Base-by-base conservation (phyloP, 2,113 vertebrate genomes). In the Ctenomys sociabilis region DNA sequence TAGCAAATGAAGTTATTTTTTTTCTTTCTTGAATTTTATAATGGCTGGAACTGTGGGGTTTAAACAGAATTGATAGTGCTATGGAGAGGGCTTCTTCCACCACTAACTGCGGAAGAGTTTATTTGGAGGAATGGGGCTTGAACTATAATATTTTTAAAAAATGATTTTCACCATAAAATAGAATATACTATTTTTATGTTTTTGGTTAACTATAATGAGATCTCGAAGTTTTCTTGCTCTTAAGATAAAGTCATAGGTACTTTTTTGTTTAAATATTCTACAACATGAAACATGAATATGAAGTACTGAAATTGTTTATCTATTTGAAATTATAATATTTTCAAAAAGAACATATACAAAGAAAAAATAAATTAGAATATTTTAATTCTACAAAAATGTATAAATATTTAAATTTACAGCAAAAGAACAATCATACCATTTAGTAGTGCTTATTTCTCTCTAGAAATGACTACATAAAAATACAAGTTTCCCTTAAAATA, bases 381-480 rank as follows among this genome's bases (percentile, higher is more conserved):
- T 98, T 98, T 97, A 98, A 98, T 98, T 98, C 98, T 98, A 98
- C 96, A 99, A 98, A 98, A 98, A 98, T 97, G 96, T 99, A 99
- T 99, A 99, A 99, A 99, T 98, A 98, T 97, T 98, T 96, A 87
- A 97, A 96, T 97, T 98, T 98, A 97, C 97, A 98, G 95, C 96
- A 98, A 96, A 97, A 96, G 97, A 98, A 98, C 95, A 97, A 98
- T 96, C 70, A 97, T 97, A 98, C 97, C 98, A 98, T 97, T 98
- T 97, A 91, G 94, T 97, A 98, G 98, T 98, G 95, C 95, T 97
- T 97, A 13, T 1, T 83, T 96, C 63, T 61, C 40, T 70, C 72
- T 95, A 90, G 40, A 19, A 93, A 64, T 88, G 66, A 66, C 91
- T 93, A 93, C 21, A 54, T 40, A 10, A 22, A 77, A 83, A 52